Conservation (phyloP, 1,140 invertebrate species). For the Drosophila miranda region DNA sequence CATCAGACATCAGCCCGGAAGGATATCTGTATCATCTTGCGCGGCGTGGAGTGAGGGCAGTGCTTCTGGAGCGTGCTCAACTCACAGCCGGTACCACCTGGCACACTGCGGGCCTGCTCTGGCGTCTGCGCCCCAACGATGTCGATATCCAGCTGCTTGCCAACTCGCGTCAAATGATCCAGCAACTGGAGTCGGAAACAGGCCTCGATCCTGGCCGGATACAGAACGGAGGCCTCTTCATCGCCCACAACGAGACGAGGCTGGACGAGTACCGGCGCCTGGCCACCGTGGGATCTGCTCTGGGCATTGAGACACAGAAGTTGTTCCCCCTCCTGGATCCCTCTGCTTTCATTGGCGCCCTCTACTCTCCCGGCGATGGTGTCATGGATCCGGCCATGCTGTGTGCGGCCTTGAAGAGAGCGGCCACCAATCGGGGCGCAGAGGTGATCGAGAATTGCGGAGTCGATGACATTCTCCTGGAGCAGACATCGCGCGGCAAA, state of each 20-base stretch:
- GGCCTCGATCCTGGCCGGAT: slow-evolving; percentile 92
- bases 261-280: slow-evolving; percentile 92
- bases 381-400: slow-evolving; percentile 91
- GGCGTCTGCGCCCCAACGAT: slow-evolving; percentile 91
- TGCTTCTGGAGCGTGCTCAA: slow-evolving; percentile 91
- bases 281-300: slow-evolving; percentile 89
- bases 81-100: slow-evolving; percentile 94
- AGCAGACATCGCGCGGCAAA: slow-evolving; percentile 83
- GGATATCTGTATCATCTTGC: slow-evolving; percentile 89
- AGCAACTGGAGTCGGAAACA: slow-evolving; percentile 89
- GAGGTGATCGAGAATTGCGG: slow-evolving; percentile 90
- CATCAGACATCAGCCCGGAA: slow-evolving; percentile 28
- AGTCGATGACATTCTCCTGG: slow-evolving; percentile 86
- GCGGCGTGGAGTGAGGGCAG: slow-evolving; percentile 89
- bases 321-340: slow-evolving; percentile 91
- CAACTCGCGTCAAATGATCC: slow-evolving; percentile 86
- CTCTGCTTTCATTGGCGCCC: slow-evolving; percentile 87
- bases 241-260: slow-evolving; percentile 90
- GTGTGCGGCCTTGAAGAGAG: slow-evolving; percentile 88
- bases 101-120: slow-evolving; percentile 91
- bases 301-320: slow-evolving; percentile 89
- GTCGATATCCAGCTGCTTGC: slow-evolving; percentile 90
- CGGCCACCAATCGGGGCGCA: slow-evolving; percentile 87
- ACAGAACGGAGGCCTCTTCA: slow-evolving; percentile 94
- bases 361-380: slow-evolving; percentile 92